A percentile compares a stretch with the other conserved stretches of the same genome.
phyloP scores from a whole-genome alignment of 2,888 invertebrate genomes.

The Rotaria macrura region DNA sequence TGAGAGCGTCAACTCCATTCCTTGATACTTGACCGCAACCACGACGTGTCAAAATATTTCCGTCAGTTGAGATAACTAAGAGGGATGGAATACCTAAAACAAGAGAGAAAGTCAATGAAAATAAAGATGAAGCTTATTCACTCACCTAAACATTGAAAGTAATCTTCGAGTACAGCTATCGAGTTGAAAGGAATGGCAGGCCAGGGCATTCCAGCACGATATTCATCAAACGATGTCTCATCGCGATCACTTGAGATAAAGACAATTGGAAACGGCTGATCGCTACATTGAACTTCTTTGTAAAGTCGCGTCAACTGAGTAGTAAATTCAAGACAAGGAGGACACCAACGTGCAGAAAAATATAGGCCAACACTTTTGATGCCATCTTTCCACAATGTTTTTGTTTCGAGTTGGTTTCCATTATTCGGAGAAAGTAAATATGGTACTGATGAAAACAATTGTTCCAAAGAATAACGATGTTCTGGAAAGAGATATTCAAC shows the following conservation, averaged over 20 bases:
- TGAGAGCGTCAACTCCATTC: background rate
- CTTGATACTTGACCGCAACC: background rate
- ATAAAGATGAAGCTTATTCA: background rate
- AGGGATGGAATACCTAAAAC: background rate
- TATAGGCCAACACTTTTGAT: background rate
- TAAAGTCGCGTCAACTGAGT: background rate
- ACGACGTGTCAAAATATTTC: background rate
- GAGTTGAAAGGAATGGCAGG: background rate
- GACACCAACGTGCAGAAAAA: background rate
- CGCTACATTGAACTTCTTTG: background rate
- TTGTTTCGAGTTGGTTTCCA: background rate
- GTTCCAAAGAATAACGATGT: background rate
- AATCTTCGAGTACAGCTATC: background rate
- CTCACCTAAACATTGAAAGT: background rate
- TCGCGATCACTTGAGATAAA: background rate
- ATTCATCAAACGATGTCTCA: background rate
- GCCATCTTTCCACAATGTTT: background rate
- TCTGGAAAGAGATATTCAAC: background rate
- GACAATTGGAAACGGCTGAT: background rate
- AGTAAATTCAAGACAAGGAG: background rate
- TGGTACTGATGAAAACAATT: background rate
- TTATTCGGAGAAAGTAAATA: background rate
- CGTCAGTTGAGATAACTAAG: background rate
- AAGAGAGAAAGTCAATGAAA: background rate
- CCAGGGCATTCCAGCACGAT: background rate